Conservation (phyloP, 2,113 vertebrate genomes). For the Poicephalus gulielmi region DNA sequence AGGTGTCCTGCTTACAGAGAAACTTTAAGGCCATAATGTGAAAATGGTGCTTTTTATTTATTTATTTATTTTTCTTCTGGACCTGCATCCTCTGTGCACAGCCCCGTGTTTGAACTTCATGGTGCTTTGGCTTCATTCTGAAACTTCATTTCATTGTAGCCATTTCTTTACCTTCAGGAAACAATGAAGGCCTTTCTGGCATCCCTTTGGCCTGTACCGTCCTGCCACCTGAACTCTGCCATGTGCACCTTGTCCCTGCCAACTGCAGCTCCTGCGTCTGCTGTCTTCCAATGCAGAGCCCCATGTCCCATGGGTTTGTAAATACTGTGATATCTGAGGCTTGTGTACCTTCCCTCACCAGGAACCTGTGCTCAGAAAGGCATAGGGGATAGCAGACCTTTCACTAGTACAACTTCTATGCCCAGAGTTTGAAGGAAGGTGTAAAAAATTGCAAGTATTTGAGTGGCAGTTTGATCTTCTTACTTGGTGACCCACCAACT, state of each 20-base stretch:
- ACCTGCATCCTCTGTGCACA: not conserved
- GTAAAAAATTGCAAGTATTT: not conserved
- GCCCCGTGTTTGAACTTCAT: not conserved
- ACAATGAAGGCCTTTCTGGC: not conserved
- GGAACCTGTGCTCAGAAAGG: not conserved
- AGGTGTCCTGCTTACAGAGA: not conserved
- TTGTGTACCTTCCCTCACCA: not conserved
- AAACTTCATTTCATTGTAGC: not conserved
- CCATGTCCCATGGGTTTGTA: accelerated
- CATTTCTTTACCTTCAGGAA: not conserved
- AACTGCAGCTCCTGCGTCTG: accelerated
- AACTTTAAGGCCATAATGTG: not conserved
- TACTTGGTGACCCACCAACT: not conserved
- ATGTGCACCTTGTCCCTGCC: not conserved
- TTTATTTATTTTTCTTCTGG: not conserved
- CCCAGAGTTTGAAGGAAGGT: not conserved
- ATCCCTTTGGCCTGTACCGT: not conserved
- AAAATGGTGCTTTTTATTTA: not conserved
- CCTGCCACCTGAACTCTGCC: not conserved
- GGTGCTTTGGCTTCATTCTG: not conserved
- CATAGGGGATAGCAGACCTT: accelerated
- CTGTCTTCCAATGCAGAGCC: not conserved
- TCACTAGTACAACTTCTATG: not conserved
- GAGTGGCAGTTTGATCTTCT: not conserved
- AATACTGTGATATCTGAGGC: not conserved